phyloP scores from a whole-genome alignment of 2,113 vertebrate species.

The Petaurus breviceps region DNA sequence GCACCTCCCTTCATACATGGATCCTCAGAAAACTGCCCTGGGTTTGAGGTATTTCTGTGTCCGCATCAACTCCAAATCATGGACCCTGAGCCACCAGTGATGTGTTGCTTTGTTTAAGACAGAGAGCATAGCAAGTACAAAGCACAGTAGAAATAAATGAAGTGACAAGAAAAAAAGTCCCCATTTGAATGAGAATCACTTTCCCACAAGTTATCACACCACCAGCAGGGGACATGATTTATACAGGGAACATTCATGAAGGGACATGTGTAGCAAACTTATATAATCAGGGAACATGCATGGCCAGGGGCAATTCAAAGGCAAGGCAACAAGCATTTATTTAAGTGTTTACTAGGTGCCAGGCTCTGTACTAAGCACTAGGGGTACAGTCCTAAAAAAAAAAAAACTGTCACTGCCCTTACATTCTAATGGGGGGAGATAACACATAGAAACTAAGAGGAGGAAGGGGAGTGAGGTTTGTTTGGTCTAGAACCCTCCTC shows the following conservation, averaged over 20 bases:
- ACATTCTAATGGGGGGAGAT: not conserved
- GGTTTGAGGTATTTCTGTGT: no score
- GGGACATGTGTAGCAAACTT: not conserved
- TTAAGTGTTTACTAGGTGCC: not conserved
- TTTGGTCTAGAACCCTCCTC: not conserved
- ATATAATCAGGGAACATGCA: not conserved
- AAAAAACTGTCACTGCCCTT: not conserved
- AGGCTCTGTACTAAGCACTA: not conserved
- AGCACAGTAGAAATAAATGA: not conserved
- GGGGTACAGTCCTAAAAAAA: not conserved
- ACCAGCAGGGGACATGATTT: not conserved
- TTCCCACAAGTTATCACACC: not conserved
- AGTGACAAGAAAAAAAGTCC: not conserved
- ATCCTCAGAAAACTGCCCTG: not conserved
- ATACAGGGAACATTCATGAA: not conserved
- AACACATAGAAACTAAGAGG: not conserved
- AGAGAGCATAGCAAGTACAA: not conserved
- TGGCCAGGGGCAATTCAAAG: not conserved
- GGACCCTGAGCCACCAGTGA: not conserved
- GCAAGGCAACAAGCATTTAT: not conserved
- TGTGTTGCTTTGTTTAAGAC: not conserved
- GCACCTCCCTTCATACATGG: not conserved
- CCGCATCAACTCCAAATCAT: not conserved
- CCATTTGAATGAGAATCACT: not conserved
- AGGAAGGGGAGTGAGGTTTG: not conserved